Evolutionary conservation across 2,888 invertebrate genomes (phyloP), one percentile per base, ranked within the genome.

Genomic region (Drosophila emarginata): DNA sequence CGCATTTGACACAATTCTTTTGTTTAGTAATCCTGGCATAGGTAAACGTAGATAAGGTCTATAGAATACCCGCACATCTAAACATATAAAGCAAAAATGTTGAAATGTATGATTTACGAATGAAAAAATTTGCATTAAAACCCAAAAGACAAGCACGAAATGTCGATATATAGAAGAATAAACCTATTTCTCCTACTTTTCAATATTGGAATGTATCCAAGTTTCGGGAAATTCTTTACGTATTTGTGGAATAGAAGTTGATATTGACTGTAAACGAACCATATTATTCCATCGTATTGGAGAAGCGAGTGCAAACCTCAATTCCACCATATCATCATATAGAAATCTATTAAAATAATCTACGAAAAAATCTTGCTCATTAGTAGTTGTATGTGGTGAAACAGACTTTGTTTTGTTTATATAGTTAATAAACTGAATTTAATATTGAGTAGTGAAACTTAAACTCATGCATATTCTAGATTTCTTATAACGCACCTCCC

Each of bases 401-500:
- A 32, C 11, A 7, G 2, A 1, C 9, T 9, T 32, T 9, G 11
- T 11, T 9, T 32, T 32, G 32, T 9, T 32, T 32, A 32, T 9
- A 32, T 32, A 32, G 18, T 45, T 45, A 21, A 45, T 11, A 4
- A 11, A 18, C 1, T 32, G 7, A 11, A 32, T 32, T 32, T 32
- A 9, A 9, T 45, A 11, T 21, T 21, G 11, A 4, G 12, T 45
- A 18, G 2, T 5, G 6, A 26, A 1, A 9, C 18, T 21, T 21
- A 4, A 11, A 45, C 7, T 45, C 45, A 45, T 21, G 45, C 45
- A 21, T 45, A 12, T 12, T 45, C 21, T 45, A 11, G 12, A 21
- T 54, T 18, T 36, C 18, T 18, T 2, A 36, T 21, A 32, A 54
- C 54, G 18, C 54, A 54, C 54, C 54, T 54, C 18, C 36, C 36